phyloP scores from a whole-genome alignment of 2,113 vertebrate genomes.

The Pica pica region DNA sequence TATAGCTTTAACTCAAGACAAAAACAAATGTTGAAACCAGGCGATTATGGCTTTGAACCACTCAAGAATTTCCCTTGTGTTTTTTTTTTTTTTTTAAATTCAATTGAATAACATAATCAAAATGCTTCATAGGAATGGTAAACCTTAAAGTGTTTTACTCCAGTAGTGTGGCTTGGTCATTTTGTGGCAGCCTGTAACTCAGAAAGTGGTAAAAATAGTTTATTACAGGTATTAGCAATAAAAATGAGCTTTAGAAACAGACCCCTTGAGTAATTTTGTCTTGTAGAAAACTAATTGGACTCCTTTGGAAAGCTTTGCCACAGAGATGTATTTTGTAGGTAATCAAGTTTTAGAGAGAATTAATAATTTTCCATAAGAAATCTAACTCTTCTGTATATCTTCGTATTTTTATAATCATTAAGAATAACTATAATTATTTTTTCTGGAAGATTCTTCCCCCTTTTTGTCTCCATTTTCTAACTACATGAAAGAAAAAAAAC shows the following conservation, averaged over 20 bases:
- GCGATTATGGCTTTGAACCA: slow-evolving; percentile 41
- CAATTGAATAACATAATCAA: slow-evolving; percentile 62
- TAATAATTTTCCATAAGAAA: background rate
- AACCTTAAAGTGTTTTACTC: slow-evolving; percentile 59
- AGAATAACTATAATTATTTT: background rate
- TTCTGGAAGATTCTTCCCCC: background rate
- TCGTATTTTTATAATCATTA: background rate
- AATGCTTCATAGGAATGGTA: slow-evolving; percentile 48
- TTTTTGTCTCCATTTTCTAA: background rate
- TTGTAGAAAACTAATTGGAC: background rate
- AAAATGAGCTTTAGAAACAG: slow-evolving; percentile 50
- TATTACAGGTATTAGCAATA: slow-evolving; percentile 52
- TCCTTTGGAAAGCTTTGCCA: background rate
- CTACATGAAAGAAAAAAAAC: background rate
- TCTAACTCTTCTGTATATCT: background rate
- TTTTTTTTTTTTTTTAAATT: slow-evolving; percentile 24
- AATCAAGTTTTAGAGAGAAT: background rate
- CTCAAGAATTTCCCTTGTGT: slow-evolving; percentile 22
- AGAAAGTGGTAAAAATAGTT: slow-evolving; percentile 48
- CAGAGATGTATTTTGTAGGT: background rate
- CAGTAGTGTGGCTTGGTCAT: slow-evolving; percentile 15
- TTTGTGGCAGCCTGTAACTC: slow-evolving; percentile 21
- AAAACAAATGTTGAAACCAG: slow-evolving; percentile 29
- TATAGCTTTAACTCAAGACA: slow-evolving; percentile 37
- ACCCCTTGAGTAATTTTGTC: background rate